Conservation (phyloP, 2,113 vertebrate genomes). For the Manacus vitellinus region DNA sequence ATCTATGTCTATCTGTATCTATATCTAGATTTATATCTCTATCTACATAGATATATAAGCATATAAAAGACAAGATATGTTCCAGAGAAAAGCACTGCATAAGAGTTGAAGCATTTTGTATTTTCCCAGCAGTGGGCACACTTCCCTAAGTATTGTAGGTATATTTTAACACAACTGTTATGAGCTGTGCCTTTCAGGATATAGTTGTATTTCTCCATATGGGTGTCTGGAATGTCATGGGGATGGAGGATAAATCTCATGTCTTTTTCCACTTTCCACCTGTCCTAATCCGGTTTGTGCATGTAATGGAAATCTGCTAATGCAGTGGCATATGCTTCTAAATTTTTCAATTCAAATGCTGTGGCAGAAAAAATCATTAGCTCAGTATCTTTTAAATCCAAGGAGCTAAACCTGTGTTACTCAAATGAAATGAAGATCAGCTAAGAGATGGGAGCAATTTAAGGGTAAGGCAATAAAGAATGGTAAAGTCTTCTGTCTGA, state of each 20-base stretch:
- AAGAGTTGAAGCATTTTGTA: background rate
- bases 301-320: background rate
- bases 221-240: background rate
- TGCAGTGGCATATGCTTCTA: background rate
- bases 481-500: background rate
- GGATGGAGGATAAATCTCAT: background rate
- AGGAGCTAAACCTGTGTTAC: background rate
- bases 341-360: background rate
- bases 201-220: background rate
- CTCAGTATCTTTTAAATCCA: background rate
- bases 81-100: background rate
- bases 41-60: background rate
- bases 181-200: background rate
- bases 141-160: background rate
- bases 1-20: background rate
- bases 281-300: background rate
- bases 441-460: background rate
- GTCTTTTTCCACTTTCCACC: background rate
- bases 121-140: background rate
- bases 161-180: background rate
- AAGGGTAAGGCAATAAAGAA: background rate
- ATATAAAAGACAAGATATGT: background rate
- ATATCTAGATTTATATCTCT: background rate
- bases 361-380: background rate
- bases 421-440: background rate